Percentiles rank a stretch among this genome's conserved stretches.
phyloP scores from a whole-genome alignment of 2,797 vertebrate genomes.

The Cacajao melanocephalus region DNA sequence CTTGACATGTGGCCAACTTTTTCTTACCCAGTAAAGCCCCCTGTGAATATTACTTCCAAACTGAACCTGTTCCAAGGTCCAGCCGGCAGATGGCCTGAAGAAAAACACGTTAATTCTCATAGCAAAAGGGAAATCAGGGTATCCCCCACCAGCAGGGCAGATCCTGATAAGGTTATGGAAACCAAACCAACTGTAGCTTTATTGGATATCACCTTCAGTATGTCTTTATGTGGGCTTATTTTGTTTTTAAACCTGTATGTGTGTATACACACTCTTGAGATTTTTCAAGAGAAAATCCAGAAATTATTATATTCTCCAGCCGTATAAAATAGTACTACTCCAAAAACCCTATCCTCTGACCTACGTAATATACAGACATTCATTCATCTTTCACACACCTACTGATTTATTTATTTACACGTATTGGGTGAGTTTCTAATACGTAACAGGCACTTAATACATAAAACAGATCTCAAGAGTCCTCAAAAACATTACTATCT shows the following conservation, averaged over 20 bases:
- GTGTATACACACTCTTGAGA: neutral
- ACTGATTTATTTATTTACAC: neutral
- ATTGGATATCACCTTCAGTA: neutral
- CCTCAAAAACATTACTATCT: neutral
- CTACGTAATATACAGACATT: neutral
- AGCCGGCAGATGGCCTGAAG: neutral
- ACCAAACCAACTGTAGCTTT: neutral
- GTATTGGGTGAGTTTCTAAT: neutral
- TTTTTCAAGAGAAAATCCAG: neutral
- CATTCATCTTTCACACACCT: neutral
- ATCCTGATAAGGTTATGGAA: neutral
- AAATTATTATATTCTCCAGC: neutral
- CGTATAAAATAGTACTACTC: neutral
- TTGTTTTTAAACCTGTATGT: no score
- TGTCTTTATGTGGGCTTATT: neutral
- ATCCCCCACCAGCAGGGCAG: neutral
- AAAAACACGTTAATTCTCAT: fast-evolving
- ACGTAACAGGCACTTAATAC: neutral
- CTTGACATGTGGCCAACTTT: neutral
- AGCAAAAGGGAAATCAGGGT: neutral
- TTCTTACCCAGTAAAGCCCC: neutral
- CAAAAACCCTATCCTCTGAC: neutral
- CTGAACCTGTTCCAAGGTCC: neutral
- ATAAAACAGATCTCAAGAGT: neutral
- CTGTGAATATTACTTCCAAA: neutral